phyloP scores from a whole-genome alignment of 1,140 invertebrate species.

The Leptopilina clavipes region DNA sequence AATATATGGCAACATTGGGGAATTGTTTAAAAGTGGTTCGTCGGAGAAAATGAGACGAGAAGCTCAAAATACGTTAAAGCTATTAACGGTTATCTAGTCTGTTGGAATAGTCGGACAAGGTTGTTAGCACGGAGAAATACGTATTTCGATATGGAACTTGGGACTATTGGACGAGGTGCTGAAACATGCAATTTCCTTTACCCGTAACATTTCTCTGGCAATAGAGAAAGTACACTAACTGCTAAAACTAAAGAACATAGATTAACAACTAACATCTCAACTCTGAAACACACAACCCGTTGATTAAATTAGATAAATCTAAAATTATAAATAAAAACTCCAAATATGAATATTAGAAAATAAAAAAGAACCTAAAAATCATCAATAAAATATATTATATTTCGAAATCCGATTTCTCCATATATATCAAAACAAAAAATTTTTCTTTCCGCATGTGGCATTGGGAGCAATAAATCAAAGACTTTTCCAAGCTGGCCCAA shows the following conservation, averaged over 20 bases:
- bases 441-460: not conserved
- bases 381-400: not conserved
- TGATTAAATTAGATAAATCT: conserved; percentile 9
- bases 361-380: not conserved
- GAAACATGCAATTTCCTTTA: conserved; percentile 49
- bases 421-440: conserved; percentile 9
- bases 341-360: no score
- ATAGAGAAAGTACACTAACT: conserved; percentile 27
- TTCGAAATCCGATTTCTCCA: not conserved
- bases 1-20: not conserved
- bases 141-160: conserved; percentile 26
- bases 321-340: no score
- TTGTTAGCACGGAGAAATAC: conserved; percentile 37
- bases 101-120: conserved; percentile 34
- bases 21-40: conserved; percentile 13
- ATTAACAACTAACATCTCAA: not conserved
- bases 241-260: conserved; percentile 32
- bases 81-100: conserved; percentile 50
- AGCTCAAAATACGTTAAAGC: conserved; percentile 35
- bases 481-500: conserved; percentile 14
- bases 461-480: conserved; percentile 1
- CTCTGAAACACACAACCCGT: not conserved
- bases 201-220: conserved; percentile 29
- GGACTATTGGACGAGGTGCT: not conserved
- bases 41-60: not conserved